Conservation (phyloP, 2,888 invertebrate species). For the Hipparchia semele region DNA sequence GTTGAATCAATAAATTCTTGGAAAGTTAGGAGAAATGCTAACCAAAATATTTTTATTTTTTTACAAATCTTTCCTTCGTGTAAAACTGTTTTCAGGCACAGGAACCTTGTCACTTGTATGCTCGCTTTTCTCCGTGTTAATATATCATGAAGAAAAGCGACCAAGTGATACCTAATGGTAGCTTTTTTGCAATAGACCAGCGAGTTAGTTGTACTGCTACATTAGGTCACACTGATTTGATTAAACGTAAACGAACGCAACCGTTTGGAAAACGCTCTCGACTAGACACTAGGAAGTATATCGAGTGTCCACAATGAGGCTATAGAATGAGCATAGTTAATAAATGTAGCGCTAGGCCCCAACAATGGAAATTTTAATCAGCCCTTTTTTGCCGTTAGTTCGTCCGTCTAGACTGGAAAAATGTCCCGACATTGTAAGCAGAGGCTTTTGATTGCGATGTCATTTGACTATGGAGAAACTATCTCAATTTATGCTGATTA, state of each 20-base stretch:
- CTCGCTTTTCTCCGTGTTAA: too few species aligned
- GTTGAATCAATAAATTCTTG: too few species aligned
- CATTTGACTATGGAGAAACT: conserved; percentile 41
- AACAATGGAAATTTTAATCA: conserved; percentile 79
- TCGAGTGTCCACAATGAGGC: conserved; percentile 42
- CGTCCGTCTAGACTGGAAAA: conserved; percentile 72
- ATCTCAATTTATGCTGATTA: conserved; percentile 37
- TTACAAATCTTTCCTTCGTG: too few species aligned
- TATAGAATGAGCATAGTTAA: conserved; percentile 38
- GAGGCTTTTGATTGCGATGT: conserved; percentile 51
- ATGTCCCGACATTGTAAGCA: conserved; percentile 60
- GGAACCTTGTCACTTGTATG: too few species aligned
- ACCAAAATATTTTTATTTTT: not conserved
- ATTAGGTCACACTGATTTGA: not conserved
- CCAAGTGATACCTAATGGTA: too few species aligned
- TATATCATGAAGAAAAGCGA: too few species aligned
- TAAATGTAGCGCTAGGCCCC: conserved; percentile 48
- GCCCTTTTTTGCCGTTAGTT: conserved; percentile 68
- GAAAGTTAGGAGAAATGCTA: not conserved
- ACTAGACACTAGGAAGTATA: not conserved
- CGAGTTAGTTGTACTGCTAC: not conserved
- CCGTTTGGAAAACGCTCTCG: not conserved
- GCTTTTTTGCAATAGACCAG: too few species aligned
- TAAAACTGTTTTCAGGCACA: too few species aligned
- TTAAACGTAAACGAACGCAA: not conserved